These are phyloP conservation scores for Tokudaia muenninki DNA, from an alignment of 2,797 vertebrate genomes.

Conservation along the genomic window DNA sequence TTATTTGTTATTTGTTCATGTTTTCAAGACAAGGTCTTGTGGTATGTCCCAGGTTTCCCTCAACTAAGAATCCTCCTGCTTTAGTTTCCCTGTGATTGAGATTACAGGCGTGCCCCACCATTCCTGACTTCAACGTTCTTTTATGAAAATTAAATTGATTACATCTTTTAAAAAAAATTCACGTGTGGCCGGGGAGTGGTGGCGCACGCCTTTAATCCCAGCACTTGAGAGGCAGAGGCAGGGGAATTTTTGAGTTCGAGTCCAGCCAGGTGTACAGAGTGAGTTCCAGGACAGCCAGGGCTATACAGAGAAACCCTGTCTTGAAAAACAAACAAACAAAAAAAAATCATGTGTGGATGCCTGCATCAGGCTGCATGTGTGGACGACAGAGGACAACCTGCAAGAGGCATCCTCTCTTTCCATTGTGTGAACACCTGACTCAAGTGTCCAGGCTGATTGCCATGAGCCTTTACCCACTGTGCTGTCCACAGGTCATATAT, in stretches of 20 bases:
- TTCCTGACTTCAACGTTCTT: neutral
- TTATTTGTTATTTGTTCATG: neutral
- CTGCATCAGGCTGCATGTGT: neutral
- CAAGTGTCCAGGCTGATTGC: neutral
- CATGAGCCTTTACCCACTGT: too few species aligned
- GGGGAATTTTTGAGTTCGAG: too few species aligned
- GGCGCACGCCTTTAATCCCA: too few species aligned
- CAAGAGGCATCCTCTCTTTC: neutral
- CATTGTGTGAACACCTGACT: neutral
- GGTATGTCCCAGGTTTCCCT: neutral
- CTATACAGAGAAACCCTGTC: too few species aligned
- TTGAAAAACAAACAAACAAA: too few species aligned
- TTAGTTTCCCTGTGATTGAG: neutral
- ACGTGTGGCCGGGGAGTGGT: too few species aligned
- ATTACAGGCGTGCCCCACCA: neutral
- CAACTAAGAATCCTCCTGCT: neutral
- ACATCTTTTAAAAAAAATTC: neutral
- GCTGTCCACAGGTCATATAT: neutral
- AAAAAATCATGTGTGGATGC: neutral
- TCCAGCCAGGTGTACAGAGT: too few species aligned
- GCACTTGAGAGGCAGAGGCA: too few species aligned
- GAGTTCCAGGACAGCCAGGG: too few species aligned
- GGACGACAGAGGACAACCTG: neutral
- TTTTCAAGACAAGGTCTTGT: neutral
- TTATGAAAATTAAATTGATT: neutral